These are phyloP conservation scores for Tympanuchus pallidicinctus DNA, from an alignment of 2,113 vertebrate genomes.

Conservation along the genomic window DNA sequence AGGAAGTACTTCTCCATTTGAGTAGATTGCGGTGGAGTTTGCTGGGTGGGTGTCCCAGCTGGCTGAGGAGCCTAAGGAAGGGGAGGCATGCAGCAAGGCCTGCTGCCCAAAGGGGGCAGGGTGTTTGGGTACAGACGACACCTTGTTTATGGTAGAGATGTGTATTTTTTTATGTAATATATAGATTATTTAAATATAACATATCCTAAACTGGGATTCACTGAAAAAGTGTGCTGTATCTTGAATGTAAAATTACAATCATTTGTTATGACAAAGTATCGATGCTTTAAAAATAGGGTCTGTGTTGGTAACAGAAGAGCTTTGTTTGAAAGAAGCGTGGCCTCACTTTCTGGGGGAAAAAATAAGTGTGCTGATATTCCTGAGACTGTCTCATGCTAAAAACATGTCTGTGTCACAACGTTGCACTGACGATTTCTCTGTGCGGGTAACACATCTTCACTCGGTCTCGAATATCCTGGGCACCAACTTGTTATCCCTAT, in stretches of 20 bases:
- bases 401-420: background rate
- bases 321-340: background rate
- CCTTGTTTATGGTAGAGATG: slow-evolving; percentile 67
- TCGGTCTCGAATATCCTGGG: background rate
- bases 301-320: background rate
- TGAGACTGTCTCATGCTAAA: slow-evolving; percentile 20
- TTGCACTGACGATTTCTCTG: slow-evolving; percentile 42
- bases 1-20: background rate
- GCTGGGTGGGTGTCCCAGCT: background rate
- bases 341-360: background rate
- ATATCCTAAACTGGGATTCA: slow-evolving; percentile 45
- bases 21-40: slow-evolving; percentile 2
- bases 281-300: slow-evolving; percentile 33
- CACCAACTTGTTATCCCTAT: slow-evolving; percentile 2
- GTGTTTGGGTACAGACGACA: background rate
- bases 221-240: background rate
- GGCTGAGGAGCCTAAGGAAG: background rate
- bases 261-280: slow-evolving; percentile 26
- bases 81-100: background rate
- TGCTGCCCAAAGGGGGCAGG: background rate
- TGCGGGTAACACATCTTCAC: background rate
- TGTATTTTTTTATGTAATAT: slow-evolving; percentile 69
- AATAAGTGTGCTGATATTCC: background rate
- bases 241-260: slow-evolving; percentile 62
- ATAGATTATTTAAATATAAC: slow-evolving; percentile 62